Percentiles rank a stretch among this genome's conserved stretches.
These are phyloP conservation scores for Serranus cabrilla DNA, from an alignment of 2,797 vertebrate genomes.

Conservation along the genomic window DNA sequence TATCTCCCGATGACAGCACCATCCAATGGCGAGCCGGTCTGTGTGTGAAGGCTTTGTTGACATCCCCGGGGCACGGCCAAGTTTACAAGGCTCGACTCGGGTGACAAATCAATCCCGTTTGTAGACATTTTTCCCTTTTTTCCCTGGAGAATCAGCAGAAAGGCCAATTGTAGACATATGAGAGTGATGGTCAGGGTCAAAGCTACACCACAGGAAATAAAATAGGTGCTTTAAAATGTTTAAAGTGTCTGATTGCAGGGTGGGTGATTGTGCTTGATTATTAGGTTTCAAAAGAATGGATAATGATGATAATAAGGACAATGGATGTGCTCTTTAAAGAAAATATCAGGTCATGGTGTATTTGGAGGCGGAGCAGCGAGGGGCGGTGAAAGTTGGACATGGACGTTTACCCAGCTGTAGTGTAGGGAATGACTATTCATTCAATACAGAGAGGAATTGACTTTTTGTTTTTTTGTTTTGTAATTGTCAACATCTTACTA, in stretches of 20 bases:
- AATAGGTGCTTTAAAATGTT: slow-evolving; percentile 16
- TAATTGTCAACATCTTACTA: too few species aligned
- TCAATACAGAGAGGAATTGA: too few species aligned
- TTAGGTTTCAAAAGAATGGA: slow-evolving; percentile 39
- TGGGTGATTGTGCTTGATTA: slow-evolving; percentile 52
- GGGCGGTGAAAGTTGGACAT: background rate
- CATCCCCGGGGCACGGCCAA: slow-evolving; percentile 46
- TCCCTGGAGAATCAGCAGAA: background rate
- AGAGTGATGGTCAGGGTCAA: background rate
- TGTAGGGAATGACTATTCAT: background rate
- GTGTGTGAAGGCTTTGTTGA: slow-evolving; percentile 68
- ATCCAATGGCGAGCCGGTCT: slow-evolving; percentile 52
- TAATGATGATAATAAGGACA: slow-evolving; percentile 25
- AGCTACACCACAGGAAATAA: background rate
- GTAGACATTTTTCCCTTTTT: slow-evolving; percentile 31
- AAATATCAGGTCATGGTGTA: slow-evolving; percentile 10
- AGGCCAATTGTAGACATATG: background rate
- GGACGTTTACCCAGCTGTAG: background rate
- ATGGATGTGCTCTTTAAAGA: slow-evolving; percentile 21
- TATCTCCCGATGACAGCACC: slow-evolving; percentile 72
- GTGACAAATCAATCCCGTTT: slow-evolving; percentile 72
- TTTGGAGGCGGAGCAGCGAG: slow-evolving; percentile 5
- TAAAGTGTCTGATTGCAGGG: slow-evolving; percentile 42
- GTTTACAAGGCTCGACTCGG: slow-evolving; percentile 57
- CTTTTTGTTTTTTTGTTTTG: too few species aligned